Percentiles rank a stretch among this genome's conserved stretches.
phyloP scores from a whole-genome alignment of 2,888 invertebrate species.

The Caenorhabditis drosophilae region DNA sequence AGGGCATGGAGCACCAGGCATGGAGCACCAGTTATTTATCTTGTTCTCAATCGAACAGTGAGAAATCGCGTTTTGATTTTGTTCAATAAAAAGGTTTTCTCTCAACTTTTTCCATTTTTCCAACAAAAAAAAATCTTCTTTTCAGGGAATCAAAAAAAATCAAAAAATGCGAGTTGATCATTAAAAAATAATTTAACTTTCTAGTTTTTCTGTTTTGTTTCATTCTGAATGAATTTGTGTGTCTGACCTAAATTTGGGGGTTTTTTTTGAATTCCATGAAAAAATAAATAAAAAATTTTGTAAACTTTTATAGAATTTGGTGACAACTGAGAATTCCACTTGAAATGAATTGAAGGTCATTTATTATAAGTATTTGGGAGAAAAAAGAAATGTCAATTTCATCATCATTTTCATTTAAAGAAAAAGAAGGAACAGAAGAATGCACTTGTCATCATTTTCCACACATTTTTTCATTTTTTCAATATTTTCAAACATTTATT shows the following conservation, averaged over 20 bases:
- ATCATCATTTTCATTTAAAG: constrained; percentile 7
- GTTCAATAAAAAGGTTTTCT: no score
- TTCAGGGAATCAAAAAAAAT: no score
- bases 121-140: no score
- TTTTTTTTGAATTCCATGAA: not conserved
- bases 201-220: no score
- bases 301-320: constrained; percentile 6
- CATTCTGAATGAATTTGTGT: not conserved
- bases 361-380: constrained; percentile 23
- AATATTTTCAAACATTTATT: constrained; percentile 2
- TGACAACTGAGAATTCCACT: constrained; percentile 12
- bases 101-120: no score
- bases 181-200: no score
- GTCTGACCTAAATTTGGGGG: not conserved
- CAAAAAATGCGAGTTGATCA: no score
- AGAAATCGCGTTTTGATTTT: constrained; percentile 12
- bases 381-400: constrained; percentile 22
- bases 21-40: constrained; percentile 25
- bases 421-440: constrained; percentile 12
- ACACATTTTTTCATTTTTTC: no score
- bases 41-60: constrained; percentile 15
- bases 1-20: no score
- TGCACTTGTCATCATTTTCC: constrained; percentile 1
- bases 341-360: no score
- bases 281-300: constrained; percentile 2